phyloP scores from a whole-genome alignment of 2,797 vertebrate genomes.

The Pangasius sanitwongsei region DNA sequence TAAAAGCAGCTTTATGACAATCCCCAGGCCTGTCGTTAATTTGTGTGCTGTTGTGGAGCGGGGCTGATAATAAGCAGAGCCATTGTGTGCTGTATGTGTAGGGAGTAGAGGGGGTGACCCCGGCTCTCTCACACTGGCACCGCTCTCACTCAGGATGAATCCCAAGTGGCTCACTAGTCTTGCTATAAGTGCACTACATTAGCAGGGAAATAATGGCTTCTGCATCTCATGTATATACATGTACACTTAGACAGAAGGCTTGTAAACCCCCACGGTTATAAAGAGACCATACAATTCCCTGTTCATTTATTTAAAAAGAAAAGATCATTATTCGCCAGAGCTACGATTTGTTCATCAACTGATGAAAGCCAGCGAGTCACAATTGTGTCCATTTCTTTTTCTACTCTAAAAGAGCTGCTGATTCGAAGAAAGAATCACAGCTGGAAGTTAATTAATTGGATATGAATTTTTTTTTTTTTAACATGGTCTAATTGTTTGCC shows the following conservation, averaged over 20 bases:
- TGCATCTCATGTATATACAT: slow-evolving; percentile 14
- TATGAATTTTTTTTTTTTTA: not conserved
- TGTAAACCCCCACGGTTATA: no score
- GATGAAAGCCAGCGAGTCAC: no score
- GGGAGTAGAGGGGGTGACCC: not conserved
- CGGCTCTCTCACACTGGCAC: slow-evolving; percentile 36
- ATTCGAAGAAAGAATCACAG: not conserved
- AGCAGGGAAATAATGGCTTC: slow-evolving; percentile 20
- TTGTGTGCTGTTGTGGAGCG: slow-evolving; percentile 17
- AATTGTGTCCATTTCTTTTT: not conserved
- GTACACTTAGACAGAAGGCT: slow-evolving; percentile 16
- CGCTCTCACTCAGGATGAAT: slow-evolving; percentile 18
- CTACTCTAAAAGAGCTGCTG: not conserved
- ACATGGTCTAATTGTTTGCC: not conserved
- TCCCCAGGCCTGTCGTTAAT: slow-evolving; percentile 41
- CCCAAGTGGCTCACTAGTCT: slow-evolving; percentile 49
- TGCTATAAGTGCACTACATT: slow-evolving; percentile 30
- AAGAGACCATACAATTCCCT: no score
- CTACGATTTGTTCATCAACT: not conserved
- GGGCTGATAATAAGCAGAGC: slow-evolving; percentile 49
- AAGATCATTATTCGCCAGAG: not conserved
- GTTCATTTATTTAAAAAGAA: slow-evolving; percentile 9
- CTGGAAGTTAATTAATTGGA: not conserved
- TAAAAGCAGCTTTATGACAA: slow-evolving; percentile 40
- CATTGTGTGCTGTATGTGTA: slow-evolving; percentile 52